Base-by-base conservation (phyloP, 2,113 vertebrate genomes). In the Apus apus region DNA sequence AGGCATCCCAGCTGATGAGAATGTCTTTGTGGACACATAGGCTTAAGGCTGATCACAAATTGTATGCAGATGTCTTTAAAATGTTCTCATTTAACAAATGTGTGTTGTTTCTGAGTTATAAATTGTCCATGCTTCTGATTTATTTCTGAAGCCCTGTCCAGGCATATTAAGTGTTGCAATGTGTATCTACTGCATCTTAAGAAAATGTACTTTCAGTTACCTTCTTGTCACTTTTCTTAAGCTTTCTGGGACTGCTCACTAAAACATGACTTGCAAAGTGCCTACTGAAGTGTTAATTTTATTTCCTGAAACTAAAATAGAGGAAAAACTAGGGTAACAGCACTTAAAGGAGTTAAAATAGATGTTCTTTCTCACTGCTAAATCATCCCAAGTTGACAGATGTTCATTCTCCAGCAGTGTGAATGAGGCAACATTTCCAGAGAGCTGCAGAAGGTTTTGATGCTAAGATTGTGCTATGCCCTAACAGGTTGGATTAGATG, bases 51-150 rank as follows among this genome's bases (percentile, higher is more conserved):
- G 5, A 6, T 26, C 8, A 1, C 23, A 45, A 45, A 53, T 27
- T 6, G 45, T 45, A 62, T 13, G 3, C 6, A 15, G 8, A 16
- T 57, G 36, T 46, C 64, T 89, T 51, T 60, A n/a, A 81, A 45
- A 14, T 26, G 13, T 36, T 46, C 14, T 7, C 11, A 6, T 46
- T 70, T 68, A 30, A 50, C 5, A 11, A 50, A 18, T 11, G n/a
- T 3, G 0, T 5, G 15, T 36, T 60, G 21, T 43, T 92, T 21
- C 32, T 64, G 38, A 21, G 11, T 45, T 46, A 30, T 66, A 58
- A 78, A 67, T 87, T 5, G 0, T 12, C 17, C 0, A 0, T 50
- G 16, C 8, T 81, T 78, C n/a, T 25, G 45, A 46, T 46, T 81
- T 29, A 46, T 5, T 67, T 73, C 73, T 82, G 57, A 87, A 82